Base-by-base conservation (phyloP, 2,888 invertebrate genomes). In the Aphodius granarius region DNA sequence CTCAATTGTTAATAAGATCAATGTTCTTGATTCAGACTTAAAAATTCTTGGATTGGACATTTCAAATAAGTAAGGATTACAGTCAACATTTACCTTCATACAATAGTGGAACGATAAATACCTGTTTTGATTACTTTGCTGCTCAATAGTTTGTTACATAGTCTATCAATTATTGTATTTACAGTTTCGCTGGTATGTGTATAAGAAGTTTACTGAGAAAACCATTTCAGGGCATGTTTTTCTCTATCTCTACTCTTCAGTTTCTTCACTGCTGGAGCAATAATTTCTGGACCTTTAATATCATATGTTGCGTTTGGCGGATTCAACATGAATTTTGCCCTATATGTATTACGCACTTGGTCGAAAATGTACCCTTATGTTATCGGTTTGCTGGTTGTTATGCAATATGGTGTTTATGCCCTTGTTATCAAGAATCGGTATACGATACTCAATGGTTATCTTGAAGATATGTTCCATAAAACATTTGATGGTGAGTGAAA, bases 321-420 rank as follows among this genome's bases (percentile, higher is more conserved):
- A 15, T 20, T 20, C 5, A 5, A 17, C 21, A 20, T 5, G 5
- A 20, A 3, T 18, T 18, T 66, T 20, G 5, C 2, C 18, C 5
- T 2, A 17, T 66, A 0, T 18, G 3, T 21, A 2, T 20, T 21
- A 66, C n/a, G n/a, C n/a, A n/a, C n/a, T n/a, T n/a, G n/a, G 18
- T n/a, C 21, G 9, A 20, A 0, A 3, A 17, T 13, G 17, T 23
- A 20, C 3, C 75, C 75, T 5, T 63, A 72, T 66, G 63, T 77
- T 21, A 80, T 78, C 1, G 81, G 80, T 73, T 63, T 81, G 18
- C 19, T 81, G 5, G 81, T 81, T 78, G 81, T 81, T 75, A 63
- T 81, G 17, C 80, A 81, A 64, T 83, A 82, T 66, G 76, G 75
- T 71, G 78, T 80, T 62, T 82, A 80, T 72, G 72, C 82, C 0